Percentiles rank a stretch among this genome's conserved stretches.
phyloP scores from a whole-genome alignment of 2,888 invertebrate genomes.

The Portevinia maculata region DNA sequence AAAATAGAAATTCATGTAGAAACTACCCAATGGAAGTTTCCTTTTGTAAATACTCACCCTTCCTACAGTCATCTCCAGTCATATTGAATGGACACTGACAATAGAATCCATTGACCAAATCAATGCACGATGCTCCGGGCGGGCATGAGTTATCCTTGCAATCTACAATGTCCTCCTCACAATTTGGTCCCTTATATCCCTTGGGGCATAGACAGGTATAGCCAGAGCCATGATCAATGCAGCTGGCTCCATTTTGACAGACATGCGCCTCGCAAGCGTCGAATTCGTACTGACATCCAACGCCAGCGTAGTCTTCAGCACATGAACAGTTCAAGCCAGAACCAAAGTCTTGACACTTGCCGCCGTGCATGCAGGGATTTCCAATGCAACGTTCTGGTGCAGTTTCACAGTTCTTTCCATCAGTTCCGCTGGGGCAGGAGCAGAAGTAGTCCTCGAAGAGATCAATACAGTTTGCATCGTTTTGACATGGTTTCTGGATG shows the following conservation, averaged over 20 bases:
- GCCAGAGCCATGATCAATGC: conserved; percentile 92
- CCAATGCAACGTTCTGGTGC: conserved; percentile 91
- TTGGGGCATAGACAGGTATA: conserved; percentile 94
- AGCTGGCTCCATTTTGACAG: conserved; percentile 97
- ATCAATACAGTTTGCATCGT: conserved; percentile 95
- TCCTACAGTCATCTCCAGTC: conserved; percentile 97
- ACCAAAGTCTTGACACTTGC: conserved; percentile 97
- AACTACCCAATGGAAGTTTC: no score
- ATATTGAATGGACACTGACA: conserved; percentile 98
- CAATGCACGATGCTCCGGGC: conserved; percentile 95
- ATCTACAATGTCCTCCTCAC: conserved; percentile 94
- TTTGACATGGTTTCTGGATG: conserved; percentile 92
- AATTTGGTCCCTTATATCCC: conserved; percentile 91
- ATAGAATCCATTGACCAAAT: conserved; percentile 94
- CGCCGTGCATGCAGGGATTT: conserved; percentile 96
- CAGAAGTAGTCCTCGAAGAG: conserved; percentile 88
- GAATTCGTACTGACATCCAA: conserved; percentile 96
- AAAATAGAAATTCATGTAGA: conserved; percentile 78
- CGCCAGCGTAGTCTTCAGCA: conserved; percentile 91
- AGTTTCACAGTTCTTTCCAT: conserved; percentile 98
- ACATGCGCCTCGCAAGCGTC: conserved; percentile 95
- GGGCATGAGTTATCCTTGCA: conserved; percentile 97
- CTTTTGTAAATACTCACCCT: conserved; percentile 86
- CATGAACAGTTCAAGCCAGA: conserved; percentile 97
- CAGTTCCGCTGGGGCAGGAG: conserved; percentile 95